These are phyloP conservation scores for Clostera curtula DNA, from an alignment of 2,888 invertebrate genomes.

Conservation along the genomic window DNA sequence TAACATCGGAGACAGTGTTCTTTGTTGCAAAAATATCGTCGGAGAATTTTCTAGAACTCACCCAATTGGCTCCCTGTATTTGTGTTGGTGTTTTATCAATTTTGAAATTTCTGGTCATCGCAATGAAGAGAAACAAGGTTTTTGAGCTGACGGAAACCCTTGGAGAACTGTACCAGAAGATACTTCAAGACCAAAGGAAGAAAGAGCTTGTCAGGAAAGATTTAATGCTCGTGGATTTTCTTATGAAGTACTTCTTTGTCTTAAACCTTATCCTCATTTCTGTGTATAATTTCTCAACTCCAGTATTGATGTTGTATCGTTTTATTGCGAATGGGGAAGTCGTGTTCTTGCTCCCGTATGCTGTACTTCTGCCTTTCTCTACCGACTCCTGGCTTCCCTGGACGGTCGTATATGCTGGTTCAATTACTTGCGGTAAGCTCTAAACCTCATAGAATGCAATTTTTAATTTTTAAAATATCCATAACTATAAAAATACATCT, in stretches of 20 bases:
- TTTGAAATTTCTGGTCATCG: conserved; percentile 34
- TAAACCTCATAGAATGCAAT: background rate
- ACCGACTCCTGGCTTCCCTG: conserved; percentile 41
- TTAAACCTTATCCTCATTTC: conserved; percentile 44
- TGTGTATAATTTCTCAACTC: conserved; percentile 50
- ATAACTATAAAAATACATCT: background rate
- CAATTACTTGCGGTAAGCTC: conserved; percentile 41
- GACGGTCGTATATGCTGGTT: conserved; percentile 37
- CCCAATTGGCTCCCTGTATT: conserved; percentile 42
- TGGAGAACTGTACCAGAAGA: conserved; percentile 26
- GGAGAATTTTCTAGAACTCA: conserved; percentile 44
- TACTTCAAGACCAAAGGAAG: conserved; percentile 28
- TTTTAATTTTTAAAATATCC: background rate
- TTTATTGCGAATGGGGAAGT: conserved; percentile 31
- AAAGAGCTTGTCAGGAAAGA: conserved; percentile 27
- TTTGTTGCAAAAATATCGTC: conserved; percentile 38
- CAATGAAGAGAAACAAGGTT: conserved; percentile 27
- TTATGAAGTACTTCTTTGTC: conserved; percentile 47
- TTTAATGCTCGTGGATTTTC: conserved; percentile 30
- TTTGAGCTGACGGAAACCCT: conserved; percentile 32
- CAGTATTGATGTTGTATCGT: conserved; percentile 35
- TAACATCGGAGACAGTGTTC: conserved; percentile 31
- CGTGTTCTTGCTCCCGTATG: conserved; percentile 39
- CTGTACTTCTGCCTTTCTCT: conserved; percentile 45
- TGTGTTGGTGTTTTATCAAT: conserved; percentile 36